Percentiles rank a stretch among this genome's conserved stretches.
Evolutionary conservation across 53 echinoderm and acorn worm species (phyloP).

Genomic region (Echinarachnius parma): DNA sequence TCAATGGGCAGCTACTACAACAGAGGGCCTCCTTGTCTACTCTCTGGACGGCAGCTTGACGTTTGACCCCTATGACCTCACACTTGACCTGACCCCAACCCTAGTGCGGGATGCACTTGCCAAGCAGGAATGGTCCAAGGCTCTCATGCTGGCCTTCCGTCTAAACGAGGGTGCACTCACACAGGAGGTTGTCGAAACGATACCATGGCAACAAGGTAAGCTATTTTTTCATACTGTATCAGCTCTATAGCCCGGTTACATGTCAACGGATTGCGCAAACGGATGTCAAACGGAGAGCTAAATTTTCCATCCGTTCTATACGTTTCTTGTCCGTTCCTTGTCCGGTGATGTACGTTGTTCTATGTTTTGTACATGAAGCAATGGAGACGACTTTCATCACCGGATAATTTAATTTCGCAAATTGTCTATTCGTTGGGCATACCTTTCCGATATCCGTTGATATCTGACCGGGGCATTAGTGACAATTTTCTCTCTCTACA

Average conservation of each 20-base stretch:
- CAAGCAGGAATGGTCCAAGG: constrained; percentile 71
- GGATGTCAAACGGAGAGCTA: too few species aligned
- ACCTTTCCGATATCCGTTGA: too few species aligned
- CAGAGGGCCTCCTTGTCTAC: constrained; percentile 92
- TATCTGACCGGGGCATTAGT: too few species aligned
- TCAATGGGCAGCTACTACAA: constrained; percentile 94
- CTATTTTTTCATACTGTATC: neutral
- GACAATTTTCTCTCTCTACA: neutral
- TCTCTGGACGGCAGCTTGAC: constrained; percentile 83
- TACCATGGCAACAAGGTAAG: constrained; percentile 83
- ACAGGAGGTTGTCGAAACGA: constrained; percentile 81
- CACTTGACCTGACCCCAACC: constrained; percentile 82
- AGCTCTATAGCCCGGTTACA: too few species aligned
- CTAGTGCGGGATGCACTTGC: constrained; percentile 56
- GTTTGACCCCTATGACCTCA: constrained; percentile 98
- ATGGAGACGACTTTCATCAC: too few species aligned
- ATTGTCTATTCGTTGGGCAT: too few species aligned
- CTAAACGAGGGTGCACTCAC: constrained; percentile 77
- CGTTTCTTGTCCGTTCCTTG: too few species aligned
- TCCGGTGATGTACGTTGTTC: too few species aligned
- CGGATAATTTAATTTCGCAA: too few species aligned
- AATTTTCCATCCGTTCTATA: too few species aligned
- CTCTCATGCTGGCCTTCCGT: constrained; percentile 86
- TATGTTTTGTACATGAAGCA: too few species aligned
- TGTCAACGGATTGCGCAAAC: too few species aligned